Evolutionary conservation across 2,113 vertebrate species (phyloP).

Genomic region (Bubo blakistoni): DNA sequence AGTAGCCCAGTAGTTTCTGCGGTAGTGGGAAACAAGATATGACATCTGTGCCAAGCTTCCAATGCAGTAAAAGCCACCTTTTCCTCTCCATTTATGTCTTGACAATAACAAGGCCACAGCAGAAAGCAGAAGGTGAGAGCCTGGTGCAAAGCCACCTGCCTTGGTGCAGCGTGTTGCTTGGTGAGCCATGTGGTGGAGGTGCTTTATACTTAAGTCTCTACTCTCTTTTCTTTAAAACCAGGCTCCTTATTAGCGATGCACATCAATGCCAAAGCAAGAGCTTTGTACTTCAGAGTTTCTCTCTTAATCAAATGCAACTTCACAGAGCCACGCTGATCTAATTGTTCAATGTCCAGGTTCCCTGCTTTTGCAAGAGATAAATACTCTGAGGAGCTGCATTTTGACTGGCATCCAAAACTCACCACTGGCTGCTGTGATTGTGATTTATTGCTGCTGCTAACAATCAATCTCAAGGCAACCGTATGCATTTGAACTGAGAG

Average conservation of each 20-base stretch:
- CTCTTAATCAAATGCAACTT: constrained; percentile 42
- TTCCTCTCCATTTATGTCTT: fast-evolving
- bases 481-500: not conserved
- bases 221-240: not conserved
- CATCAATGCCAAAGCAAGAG: not conserved
- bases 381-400: not conserved
- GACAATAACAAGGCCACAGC: not conserved
- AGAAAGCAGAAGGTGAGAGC: not conserved
- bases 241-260: not conserved
- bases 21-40: fast-evolving
- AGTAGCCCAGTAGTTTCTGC: not conserved
- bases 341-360: constrained; percentile 8
- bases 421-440: not conserved
- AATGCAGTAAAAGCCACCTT: not conserved
- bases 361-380: not conserved
- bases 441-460: constrained; percentile 39
- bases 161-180: fast-evolving
- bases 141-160: not conserved
- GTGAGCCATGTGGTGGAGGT: fast-evolving
- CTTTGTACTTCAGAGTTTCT: not conserved
- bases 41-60: not conserved
- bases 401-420: constrained; percentile 38
- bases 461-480: not conserved
- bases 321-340: not conserved
- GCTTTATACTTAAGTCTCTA: not conserved